Evolutionary conservation across 1,140 invertebrate species (phyloP).

Genomic region (Trypoxylus dichotomus): DNA sequence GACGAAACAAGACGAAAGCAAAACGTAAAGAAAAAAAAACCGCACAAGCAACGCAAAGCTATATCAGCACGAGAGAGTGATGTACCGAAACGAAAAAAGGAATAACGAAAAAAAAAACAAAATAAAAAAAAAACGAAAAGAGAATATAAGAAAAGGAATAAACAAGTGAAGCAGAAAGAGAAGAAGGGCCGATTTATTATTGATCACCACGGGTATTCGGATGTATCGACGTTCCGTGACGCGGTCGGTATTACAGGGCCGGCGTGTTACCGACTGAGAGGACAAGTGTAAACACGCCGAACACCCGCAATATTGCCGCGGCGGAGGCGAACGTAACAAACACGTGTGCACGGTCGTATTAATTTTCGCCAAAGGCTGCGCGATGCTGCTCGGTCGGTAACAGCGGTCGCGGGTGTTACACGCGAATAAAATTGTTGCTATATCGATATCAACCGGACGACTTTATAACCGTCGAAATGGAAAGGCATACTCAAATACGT

Average conservation of each 20-base stretch:
- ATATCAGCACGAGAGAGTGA: neutral
- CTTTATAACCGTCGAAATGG: neutral
- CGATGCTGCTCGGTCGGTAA: neutral
- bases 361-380: conserved; percentile 25
- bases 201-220: conserved; percentile 34
- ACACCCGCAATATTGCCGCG: conserved; percentile 30
- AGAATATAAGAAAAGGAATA: conserved; percentile 2
- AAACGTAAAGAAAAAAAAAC: neutral
- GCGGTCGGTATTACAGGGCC: conserved; percentile 30
- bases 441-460: neutral
- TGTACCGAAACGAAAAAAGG: conserved; percentile 2
- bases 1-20: neutral
- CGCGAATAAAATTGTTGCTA: neutral
- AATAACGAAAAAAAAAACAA: no score
- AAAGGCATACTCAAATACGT: no score
- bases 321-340: neutral
- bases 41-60: neutral
- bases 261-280: conserved; percentile 29
- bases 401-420: conserved; percentile 10
- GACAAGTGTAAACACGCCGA: conserved; percentile 35
- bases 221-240: conserved; percentile 33
- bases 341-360: conserved; percentile 30
- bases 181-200: conserved; percentile 32
- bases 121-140: neutral
- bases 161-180: neutral